A percentile compares a stretch with the other conserved stretches of the same genome.
Evolutionary conservation across 2,797 vertebrate genomes (phyloP).

Genomic region (Leptoclinus maculatus): DNA sequence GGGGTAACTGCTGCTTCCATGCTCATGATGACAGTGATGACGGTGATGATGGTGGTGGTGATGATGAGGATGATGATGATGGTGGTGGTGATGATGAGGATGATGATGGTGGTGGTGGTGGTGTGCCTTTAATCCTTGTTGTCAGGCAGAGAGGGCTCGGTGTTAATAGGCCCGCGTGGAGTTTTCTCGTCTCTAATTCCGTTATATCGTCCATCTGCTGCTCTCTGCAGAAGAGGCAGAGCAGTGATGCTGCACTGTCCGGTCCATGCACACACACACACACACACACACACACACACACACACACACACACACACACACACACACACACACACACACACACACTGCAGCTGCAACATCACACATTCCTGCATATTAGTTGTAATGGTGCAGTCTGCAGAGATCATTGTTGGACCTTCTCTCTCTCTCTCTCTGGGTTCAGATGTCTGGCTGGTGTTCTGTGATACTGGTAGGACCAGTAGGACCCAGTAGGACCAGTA

Average conservation of each 20-base stretch:
- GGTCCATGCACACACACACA: conserved; percentile 10
- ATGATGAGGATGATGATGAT: neutral
- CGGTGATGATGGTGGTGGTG: conserved; percentile 2
- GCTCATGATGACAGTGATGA: neutral
- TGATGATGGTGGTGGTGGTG: conserved; percentile 25
- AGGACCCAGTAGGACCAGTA: too few relatives aligned
- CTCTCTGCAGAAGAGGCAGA: conserved; percentile 51
- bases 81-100: conserved; percentile 11
- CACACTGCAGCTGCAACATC: conserved; percentile 44
- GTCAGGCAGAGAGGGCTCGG: conserved; percentile 71
- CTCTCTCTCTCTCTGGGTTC: neutral
- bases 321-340: conserved; percentile 14
- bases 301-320: conserved; percentile 12
- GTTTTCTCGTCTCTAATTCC: conserved; percentile 52
- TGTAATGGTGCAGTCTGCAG: conserved; percentile 18
- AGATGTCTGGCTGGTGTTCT: neutral
- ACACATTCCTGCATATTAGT: conserved; percentile 14
- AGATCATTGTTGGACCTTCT: neutral
- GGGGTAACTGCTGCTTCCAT: neutral
- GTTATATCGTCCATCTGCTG: conserved; percentile 53
- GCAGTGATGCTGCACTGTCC: conserved; percentile 60
- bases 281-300: conserved; percentile 27
- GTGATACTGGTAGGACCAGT: neutral
- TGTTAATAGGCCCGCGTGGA: conserved; percentile 56
- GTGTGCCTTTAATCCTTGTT: conserved; percentile 77